Evolutionary conservation across 2,797 vertebrate genomes (phyloP).

Genomic region (Gallinago solitaria): DNA sequence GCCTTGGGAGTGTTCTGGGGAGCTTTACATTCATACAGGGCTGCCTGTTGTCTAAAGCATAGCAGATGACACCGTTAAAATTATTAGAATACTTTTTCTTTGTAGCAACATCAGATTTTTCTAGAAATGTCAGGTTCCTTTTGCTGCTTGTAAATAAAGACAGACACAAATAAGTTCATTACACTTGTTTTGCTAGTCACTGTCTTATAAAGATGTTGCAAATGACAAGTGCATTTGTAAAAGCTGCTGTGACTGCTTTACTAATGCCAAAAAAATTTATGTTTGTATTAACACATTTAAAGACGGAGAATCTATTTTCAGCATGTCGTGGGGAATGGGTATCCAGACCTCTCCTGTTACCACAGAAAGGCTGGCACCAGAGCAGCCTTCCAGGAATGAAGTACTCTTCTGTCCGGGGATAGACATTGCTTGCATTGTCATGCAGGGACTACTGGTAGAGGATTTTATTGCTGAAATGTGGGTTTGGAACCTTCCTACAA

Average conservation of each 20-base stretch:
- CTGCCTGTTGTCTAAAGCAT: neutral
- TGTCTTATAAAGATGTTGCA: neutral
- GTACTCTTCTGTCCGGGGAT: neutral
- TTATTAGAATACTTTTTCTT: neutral
- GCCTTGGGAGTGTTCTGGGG: neutral
- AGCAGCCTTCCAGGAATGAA: neutral
- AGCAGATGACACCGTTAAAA: neutral
- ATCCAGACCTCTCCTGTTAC: neutral
- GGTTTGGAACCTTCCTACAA: neutral
- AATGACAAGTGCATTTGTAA: neutral
- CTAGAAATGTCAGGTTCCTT: neutral
- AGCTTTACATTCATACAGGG: neutral
- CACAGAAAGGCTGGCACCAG: neutral
- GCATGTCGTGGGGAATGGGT: rapidly evolving
- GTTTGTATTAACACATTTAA: neutral
- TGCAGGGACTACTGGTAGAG: neutral
- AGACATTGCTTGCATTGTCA: neutral
- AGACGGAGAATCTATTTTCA: neutral
- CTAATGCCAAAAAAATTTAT: neutral
- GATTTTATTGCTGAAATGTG: neutral
- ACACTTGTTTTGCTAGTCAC: neutral
- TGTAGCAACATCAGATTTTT: neutral
- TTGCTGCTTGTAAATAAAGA: neutral
- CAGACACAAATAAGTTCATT: neutral
- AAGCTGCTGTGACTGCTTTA: neutral